These are phyloP conservation scores for Chrysogorgia sp. DNA, from an alignment of 92 coral and sea anemone species.

Conservation along the genomic window DNA sequence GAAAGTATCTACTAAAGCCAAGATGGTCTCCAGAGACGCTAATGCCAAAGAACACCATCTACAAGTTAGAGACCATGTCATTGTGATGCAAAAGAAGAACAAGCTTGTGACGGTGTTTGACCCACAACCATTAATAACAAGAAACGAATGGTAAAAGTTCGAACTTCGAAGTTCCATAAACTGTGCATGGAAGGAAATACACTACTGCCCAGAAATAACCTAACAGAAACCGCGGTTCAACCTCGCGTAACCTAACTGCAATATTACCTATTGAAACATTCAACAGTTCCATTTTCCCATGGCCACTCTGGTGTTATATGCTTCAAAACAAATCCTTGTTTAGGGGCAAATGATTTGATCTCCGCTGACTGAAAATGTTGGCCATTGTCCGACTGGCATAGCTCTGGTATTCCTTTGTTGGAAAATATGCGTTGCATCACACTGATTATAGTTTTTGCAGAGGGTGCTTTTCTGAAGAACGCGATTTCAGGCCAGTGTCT, in stretches of 20 bases:
- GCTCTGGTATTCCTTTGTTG: slow-evolving; percentile 42
- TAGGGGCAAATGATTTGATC: slow-evolving; percentile 16
- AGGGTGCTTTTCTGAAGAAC: slow-evolving; percentile 6
- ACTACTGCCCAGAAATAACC: no score
- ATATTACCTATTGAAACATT: slow-evolving; percentile 31
- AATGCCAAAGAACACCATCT: slow-evolving; percentile 20
- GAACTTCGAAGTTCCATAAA: no score
- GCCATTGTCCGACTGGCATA: slow-evolving; percentile 51
- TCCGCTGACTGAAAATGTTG: slow-evolving; percentile 43
- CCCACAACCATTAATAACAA: slow-evolving; percentile 8
- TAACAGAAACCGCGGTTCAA: no score
- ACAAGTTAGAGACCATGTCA: slow-evolving; percentile 22
- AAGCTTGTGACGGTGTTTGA: slow-evolving; percentile 8
- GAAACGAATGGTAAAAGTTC: no score
- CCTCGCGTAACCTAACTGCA: no score
- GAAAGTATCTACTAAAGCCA: slow-evolving; percentile 14
- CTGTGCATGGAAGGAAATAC: no score
- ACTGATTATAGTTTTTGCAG: slow-evolving; percentile 33
- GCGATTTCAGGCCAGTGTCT: slow-evolving; percentile 53
- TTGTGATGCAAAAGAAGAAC: slow-evolving; percentile 30
- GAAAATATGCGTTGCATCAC: slow-evolving; percentile 27
- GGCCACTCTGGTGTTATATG: slow-evolving; percentile 48
- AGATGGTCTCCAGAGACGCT: slow-evolving; percentile 36
- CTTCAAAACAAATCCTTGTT: slow-evolving; percentile 1
- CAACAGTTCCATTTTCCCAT: slow-evolving; percentile 42